These are phyloP conservation scores for Actinopyga echinites DNA, from an alignment of 53 echinoderm and acorn worm genomes.

Conservation along the genomic window DNA sequence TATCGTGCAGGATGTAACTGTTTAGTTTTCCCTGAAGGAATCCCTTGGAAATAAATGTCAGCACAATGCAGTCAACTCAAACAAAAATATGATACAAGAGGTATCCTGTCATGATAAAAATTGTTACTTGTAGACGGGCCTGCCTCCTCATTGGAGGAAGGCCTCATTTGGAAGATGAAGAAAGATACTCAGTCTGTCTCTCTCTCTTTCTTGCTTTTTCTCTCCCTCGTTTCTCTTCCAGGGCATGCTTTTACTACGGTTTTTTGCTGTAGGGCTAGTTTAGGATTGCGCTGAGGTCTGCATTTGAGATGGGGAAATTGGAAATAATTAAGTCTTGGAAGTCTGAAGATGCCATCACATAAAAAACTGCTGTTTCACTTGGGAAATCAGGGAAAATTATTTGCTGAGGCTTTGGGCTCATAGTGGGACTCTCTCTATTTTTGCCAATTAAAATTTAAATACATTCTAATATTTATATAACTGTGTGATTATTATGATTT, in stretches of 20 bases:
- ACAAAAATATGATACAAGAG: constrained; percentile 20
- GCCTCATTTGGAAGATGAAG: neutral
- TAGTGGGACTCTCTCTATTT: too few relatives aligned
- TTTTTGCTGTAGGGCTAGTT: neutral
- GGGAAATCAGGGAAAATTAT: constrained; percentile 24
- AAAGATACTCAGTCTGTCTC: neutral
- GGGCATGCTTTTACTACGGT: neutral
- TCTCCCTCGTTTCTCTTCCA: neutral
- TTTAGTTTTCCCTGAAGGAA: neutral
- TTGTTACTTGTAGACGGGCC: constrained; percentile 5
- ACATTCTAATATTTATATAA: too few relatives aligned
- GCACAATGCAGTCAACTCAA: neutral
- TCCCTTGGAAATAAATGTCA: constrained; percentile 11
- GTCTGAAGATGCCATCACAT: neutral
- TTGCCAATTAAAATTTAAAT: too few relatives aligned
- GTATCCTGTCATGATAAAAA: neutral
- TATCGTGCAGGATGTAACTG: neutral
- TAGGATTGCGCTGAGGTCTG: too few relatives aligned
- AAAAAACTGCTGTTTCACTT: neutral
- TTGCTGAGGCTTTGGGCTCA: neutral
- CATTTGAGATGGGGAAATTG: constrained; percentile 18
- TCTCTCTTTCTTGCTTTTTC: neutral
- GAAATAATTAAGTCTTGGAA: constrained; percentile 12
- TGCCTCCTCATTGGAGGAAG: constrained; percentile 2
- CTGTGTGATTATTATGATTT: too few relatives aligned